Evolutionary conservation across 1,140 invertebrate genomes (phyloP), one percentile per base, ranked within the genome.

Genomic region (Camponotus vicinus): DNA sequence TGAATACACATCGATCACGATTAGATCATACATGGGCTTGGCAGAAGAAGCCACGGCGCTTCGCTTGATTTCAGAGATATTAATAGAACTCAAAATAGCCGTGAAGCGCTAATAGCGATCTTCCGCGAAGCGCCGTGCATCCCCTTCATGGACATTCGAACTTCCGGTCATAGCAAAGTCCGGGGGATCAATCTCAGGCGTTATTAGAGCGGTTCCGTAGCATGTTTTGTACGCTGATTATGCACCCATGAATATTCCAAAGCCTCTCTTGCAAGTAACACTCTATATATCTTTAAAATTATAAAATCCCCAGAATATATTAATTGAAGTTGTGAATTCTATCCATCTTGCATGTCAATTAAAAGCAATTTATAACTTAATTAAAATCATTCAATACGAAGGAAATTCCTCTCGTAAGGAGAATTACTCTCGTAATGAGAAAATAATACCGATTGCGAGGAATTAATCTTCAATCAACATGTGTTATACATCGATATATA

Each of bases 1-100:
- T 49, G 63, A 64, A 87, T 59, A 79, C 66, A 55, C 86, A 78
- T 80, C 71, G 84, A 84, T 79, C 80, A 85, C 87, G 91, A 89
- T 94, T 93, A 93, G 91, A 86, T 94, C 92, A 92, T 91, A 70
- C 57, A 90, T 92, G 92, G 93, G 93, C 93, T 93, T 92, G 93
- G 92, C 92, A 86, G 27, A 21, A 89, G 86, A 86, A 91, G 87
- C 86, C 83, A 63, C 85, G 83, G 91, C 88, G 92, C 91, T 86
- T 92, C 92, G 92, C 78, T 93, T 93, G 89, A 93, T 93, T 93
- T 93, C 90, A 92, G 71, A 66, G 85, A 82, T 93, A 94, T 93
- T 93, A 93, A 93, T 94, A 94, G 92, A 93, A 90, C 87, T 87
- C 75, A 37, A 92, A 92, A 90, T 85, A 91, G 55, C 89, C 91